These are phyloP conservation scores for Gallirallus australis DNA, from an alignment of 2,797 vertebrate genomes.

Conservation along the genomic window DNA sequence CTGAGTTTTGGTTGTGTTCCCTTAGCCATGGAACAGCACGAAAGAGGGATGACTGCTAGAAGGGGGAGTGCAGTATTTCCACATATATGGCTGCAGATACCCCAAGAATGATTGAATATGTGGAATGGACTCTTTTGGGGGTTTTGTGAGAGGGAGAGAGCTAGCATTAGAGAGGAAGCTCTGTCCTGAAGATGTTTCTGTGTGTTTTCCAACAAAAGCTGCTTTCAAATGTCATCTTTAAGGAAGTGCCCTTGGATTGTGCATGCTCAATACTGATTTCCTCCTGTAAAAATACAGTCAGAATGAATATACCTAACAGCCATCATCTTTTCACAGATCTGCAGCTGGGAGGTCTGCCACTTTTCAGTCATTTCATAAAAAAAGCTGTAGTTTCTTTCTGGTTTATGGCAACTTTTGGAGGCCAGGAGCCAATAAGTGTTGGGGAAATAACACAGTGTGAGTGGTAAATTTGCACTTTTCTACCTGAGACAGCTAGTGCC, in stretches of 20 bases:
- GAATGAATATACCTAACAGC: neutral
- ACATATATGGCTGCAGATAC: neutral
- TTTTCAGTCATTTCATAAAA: neutral
- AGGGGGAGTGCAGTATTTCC: neutral
- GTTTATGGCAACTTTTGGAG: neutral
- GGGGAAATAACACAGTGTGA: neutral
- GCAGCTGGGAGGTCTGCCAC: neutral
- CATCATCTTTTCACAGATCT: neutral
- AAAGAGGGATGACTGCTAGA: neutral
- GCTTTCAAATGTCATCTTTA: neutral
- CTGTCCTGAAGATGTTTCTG: neutral
- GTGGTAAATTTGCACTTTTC: neutral
- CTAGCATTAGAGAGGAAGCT: neutral
- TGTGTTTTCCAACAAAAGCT: neutral
- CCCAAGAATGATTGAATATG: neutral
- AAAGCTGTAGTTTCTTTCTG: neutral
- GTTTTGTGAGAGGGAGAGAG: neutral
- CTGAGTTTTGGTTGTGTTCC: neutral
- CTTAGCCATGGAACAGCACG: accelerated
- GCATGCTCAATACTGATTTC: neutral
- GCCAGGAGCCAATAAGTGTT: neutral
- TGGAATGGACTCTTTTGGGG: neutral
- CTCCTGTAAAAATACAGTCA: neutral
- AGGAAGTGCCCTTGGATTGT: neutral
- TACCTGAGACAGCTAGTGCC: neutral